These are phyloP conservation scores for Urocitellus parryii DNA, from an alignment of 2,113 vertebrate genomes.

Conservation along the genomic window DNA sequence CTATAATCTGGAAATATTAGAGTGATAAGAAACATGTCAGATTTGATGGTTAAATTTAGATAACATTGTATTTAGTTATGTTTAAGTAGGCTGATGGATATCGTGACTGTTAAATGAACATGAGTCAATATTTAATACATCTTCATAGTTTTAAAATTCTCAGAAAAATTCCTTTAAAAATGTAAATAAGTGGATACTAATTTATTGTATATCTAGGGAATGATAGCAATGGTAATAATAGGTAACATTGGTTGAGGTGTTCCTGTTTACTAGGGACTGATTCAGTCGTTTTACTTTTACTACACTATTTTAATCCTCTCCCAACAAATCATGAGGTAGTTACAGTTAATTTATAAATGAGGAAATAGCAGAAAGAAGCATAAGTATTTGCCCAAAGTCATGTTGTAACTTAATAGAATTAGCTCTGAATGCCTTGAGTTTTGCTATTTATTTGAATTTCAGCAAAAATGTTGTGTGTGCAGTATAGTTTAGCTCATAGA, in stretches of 20 bases:
- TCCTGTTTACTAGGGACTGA: not conserved
- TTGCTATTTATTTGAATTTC: slow-evolving; percentile 25
- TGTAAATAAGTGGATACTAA: not conserved
- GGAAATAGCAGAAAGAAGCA: not conserved
- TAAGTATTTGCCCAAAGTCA: not conserved
- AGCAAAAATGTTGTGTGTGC: not conserved
- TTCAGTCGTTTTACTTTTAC: not conserved
- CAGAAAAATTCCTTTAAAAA: not conserved
- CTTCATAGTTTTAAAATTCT: not conserved
- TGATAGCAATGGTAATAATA: not conserved
- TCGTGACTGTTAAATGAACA: not conserved
- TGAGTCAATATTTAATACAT: not conserved
- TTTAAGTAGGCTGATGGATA: not conserved
- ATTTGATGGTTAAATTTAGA: not conserved
- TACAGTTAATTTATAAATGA: slow-evolving; percentile 13
- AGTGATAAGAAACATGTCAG: not conserved
- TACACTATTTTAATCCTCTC: not conserved
- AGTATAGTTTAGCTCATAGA: not conserved
- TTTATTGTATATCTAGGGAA: not conserved
- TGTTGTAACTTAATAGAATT: not conserved
- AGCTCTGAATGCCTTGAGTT: not conserved
- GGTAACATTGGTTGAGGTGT: not conserved
- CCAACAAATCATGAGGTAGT: not conserved
- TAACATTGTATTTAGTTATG: not conserved
- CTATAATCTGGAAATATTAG: not conserved